phyloP scores from a whole-genome alignment of 2,113 vertebrate species.

The Clarias macrocephalus region DNA sequence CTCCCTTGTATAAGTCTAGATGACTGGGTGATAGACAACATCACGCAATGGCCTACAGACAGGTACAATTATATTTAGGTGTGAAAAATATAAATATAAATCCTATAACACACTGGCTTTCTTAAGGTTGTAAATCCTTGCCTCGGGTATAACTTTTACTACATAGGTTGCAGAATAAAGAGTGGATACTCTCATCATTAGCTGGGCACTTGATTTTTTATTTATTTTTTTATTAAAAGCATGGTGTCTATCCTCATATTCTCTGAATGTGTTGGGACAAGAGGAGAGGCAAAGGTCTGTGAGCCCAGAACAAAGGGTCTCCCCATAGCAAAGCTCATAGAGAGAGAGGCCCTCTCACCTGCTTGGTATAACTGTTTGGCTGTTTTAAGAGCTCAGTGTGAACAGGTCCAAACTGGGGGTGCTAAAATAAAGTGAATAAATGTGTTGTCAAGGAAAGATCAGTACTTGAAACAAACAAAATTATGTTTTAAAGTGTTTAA shows the following conservation, averaged over 20 bases:
- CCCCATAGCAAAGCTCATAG: constrained; percentile 61
- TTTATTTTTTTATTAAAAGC: constrained; percentile 74
- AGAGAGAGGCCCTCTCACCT: constrained; percentile 49
- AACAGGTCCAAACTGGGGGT: constrained; percentile 50
- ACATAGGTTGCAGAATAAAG: background rate
- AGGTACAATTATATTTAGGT: background rate
- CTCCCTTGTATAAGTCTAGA: background rate
- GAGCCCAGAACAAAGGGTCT: constrained; percentile 60
- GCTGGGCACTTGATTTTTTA: constrained; percentile 71
- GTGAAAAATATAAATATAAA: constrained; percentile 1
- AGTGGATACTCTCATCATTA: constrained; percentile 70
- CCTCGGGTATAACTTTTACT: constrained; percentile 8
- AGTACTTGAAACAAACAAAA: no score
- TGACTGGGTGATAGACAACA: background rate
- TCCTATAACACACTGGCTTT: background rate
- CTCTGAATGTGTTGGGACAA: constrained; percentile 71
- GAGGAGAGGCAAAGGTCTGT: constrained; percentile 51
- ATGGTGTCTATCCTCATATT: constrained; percentile 72
- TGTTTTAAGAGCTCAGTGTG: constrained; percentile 59
- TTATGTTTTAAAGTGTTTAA: background rate
- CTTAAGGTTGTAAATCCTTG: background rate
- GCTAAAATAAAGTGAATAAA: background rate
- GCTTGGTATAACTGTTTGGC: constrained; percentile 60
- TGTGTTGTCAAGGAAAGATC: background rate
- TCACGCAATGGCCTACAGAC: background rate